Conservation (phyloP, 2,888 invertebrate species). For the Nemoura dubitans region DNA sequence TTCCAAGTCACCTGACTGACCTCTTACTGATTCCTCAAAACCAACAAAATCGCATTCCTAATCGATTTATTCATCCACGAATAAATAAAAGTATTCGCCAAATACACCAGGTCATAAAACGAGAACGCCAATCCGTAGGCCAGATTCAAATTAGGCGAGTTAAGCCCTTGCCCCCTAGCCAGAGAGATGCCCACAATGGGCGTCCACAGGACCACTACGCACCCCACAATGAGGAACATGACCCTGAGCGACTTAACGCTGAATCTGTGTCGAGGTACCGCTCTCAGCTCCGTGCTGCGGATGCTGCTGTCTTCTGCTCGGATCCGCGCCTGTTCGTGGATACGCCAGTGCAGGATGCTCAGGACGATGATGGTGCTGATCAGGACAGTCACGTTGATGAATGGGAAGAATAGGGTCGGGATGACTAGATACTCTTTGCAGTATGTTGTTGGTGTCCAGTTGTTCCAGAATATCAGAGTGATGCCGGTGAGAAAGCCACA, state of each 20-base stretch:
- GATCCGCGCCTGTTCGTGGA: constrained; percentile 39
- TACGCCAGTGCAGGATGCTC: constrained; percentile 41
- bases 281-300: not conserved
- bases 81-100: constrained; percentile 46
- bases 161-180: not conserved
- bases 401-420: constrained; percentile 9
- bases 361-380: not conserved
- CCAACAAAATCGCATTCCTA: constrained; percentile 24
- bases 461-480: constrained; percentile 44
- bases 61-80: constrained; percentile 46
- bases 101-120: constrained; percentile 45
- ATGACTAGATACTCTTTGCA: constrained; percentile 43
- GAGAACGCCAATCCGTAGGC: constrained; percentile 41
- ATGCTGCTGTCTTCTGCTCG: not conserved
- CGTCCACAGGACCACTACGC: constrained; percentile 42
- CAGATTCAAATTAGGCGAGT: constrained; percentile 33
- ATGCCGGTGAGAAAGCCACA: constrained; percentile 16
- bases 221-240: constrained; percentile 42
- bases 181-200: constrained; percentile 43
- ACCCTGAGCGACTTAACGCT: constrained; percentile 42
- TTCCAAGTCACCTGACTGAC: not conserved
- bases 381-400: not conserved
- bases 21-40: not conserved
- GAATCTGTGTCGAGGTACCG: not conserved
- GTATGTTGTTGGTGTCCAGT: constrained; percentile 31